Base-by-base conservation (phyloP, 2,888 invertebrate genomes). In the Macaria liturata region DNA sequence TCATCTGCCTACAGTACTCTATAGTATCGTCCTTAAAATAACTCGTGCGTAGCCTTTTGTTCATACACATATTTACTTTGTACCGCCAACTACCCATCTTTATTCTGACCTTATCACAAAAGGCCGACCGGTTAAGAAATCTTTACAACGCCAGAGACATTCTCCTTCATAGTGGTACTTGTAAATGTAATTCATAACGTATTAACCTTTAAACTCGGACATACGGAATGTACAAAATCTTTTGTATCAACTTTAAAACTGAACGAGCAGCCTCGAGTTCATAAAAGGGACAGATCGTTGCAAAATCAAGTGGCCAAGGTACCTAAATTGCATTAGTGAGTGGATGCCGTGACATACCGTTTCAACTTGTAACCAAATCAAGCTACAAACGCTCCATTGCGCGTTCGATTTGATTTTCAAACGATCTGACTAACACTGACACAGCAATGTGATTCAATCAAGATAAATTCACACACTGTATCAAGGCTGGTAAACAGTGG, bases 331-430 rank as follows among this genome's bases (percentile, higher is more conserved):
- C 74, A 68, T 75, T 66, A 70, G 71, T 72, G 71, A 78, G 73
- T 75, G 76, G 78, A 80, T 70, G 72, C 79, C 77, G 77, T 82
- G 81, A 78, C 80, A 81, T 84, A 81, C 81, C 78, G 71, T 78
- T 80, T 57, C 57, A 40, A 39, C n/a, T 57, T 64, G 57, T 45
- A 61, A n/a, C 42, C 58, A 57, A 64, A 53, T 46, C 32, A 42
- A 32, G n/a, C 32, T 34, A 3, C 46, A 49, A 9, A 8, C 8
- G 43, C 54, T 71, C 58, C 71, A 76, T 75, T 78, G 64, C 78
- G 54, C 51, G 59, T 42, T 70, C n/a, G 20, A 31, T 54, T 54
- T 42, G 3, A 42, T 1, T 42, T 1, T 9, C 9, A 0, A 3
- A n/a, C 9, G 5, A 6, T 37, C 34, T 6, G 1, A 0, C 3